Evolutionary conservation across 2,888 invertebrate genomes (phyloP), one percentile per base, ranked within the genome.

Genomic region (Chalcosyrphus nemorum): DNA sequence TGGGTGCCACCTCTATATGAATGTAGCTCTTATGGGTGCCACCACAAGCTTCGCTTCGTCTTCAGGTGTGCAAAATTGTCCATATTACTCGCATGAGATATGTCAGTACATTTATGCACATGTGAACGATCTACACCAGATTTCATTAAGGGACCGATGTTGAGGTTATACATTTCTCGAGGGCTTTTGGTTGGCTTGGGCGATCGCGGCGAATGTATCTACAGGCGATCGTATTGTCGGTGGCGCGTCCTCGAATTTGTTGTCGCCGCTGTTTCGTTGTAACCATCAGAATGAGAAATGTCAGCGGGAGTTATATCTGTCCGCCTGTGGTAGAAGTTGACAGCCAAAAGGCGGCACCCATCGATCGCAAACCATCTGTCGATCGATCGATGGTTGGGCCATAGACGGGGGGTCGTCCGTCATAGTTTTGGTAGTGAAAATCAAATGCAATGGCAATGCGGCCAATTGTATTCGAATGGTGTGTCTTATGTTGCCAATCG

Each of bases 331-430:
- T 65, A 74, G 57, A 70, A 75, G 80, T 80, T 84, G 84, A 84
- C 84, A 84, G 78, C 74, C 43, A 84, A 84, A 84, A 84, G 84
- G 84, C 78, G 80, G 84, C 80, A 84, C 56, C 84, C 74, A 80
- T 84, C 68, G 80, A 84, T 80, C 70, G 78, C n/a, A n/a, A n/a
- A 29, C 32, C 74, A 84, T 84, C 68, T 70, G 78, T 84, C 72
- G 78, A 70, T 77, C 29, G 57, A 7, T 15, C n/a, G 27, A 19
- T 29, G 50, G n/a, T n/a, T n/a, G n/a, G n/a, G 5, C 17, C 29
- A 15, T 15, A 50, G 19, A 9, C n/a, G 56, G 32, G 41, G 52
- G 50, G 32, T 17, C 13, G 9, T 11, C 27, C 32, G 32, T 17
- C 0, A 15, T 27, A 19, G 65, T 41, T 50, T 9, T 41, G 15